These are phyloP conservation scores for Parazoanthus swiftii DNA, from an alignment of 92 coral and sea anemone genomes.

Conservation along the genomic window DNA sequence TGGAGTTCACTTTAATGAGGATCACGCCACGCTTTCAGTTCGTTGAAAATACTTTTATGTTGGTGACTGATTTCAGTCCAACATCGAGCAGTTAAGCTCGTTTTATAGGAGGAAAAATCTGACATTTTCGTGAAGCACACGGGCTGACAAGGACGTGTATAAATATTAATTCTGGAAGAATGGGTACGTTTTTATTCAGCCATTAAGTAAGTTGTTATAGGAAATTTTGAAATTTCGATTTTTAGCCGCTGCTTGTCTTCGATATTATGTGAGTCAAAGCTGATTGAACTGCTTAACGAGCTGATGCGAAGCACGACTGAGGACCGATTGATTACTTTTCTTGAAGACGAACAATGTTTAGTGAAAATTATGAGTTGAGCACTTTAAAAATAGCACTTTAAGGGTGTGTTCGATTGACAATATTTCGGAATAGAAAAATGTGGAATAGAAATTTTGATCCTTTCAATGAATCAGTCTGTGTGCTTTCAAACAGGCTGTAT, in stretches of 20 bases:
- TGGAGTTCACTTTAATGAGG: background rate
- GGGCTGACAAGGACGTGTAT: slow-evolving; percentile 33
- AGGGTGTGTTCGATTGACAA: too few species aligned
- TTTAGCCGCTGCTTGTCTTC: background rate
- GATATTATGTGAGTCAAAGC: background rate
- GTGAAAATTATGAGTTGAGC: too few species aligned
- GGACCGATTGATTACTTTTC: too few species aligned
- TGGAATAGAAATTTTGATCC: too few species aligned
- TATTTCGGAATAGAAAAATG: too few species aligned
- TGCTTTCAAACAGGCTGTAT: too few species aligned
- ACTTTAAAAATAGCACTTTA: too few species aligned
- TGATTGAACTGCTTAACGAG: background rate
- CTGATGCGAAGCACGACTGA: too few species aligned
- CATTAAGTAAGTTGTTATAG: background rate
- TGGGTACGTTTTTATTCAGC: slow-evolving; percentile 9
- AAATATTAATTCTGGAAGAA: slow-evolving; percentile 12
- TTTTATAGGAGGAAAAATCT: background rate
- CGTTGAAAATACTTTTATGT: background rate
- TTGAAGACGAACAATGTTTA: too few species aligned
- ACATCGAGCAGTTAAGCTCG: background rate
- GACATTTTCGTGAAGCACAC: slow-evolving; percentile 13
- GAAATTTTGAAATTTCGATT: background rate
- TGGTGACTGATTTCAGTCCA: background rate
- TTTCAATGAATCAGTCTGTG: too few species aligned
- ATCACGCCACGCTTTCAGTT: background rate